Evolutionary conservation across 2,888 invertebrate genomes (phyloP), one percentile per base, ranked within the genome.

Genomic region (Hydriomena furcata): DNA sequence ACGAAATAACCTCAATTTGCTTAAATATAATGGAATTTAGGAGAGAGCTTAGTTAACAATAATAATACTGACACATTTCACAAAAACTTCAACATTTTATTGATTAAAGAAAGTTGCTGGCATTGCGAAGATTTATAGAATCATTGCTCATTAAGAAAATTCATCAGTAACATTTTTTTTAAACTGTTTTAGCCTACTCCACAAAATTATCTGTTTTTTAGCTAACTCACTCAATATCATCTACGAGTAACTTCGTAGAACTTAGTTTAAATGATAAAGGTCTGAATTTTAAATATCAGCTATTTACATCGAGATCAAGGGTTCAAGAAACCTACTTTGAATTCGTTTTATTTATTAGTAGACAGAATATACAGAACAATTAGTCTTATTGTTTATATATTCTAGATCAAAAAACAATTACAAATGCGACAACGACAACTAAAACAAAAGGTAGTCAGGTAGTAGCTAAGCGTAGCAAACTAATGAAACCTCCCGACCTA

Each of bases 361-460:
- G 35, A 28, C 27, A 23, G 4, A 47, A 47, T 21, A 46, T 10
- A 28, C 10, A 24, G 23, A n/a, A n/a, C n/a, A n/a, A n/a, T n/a
- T n/a, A n/a, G n/a, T n/a, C n/a, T n/a, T n/a, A n/a, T n/a, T n/a
- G n/a, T n/a, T n/a, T n/a, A n/a, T n/a, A n/a, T n/a, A n/a, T n/a
- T n/a, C n/a, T n/a, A n/a, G n/a, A n/a, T n/a, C n/a, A n/a, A n/a
- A n/a, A n/a, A n/a, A n/a, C n/a, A n/a, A n/a, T n/a, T n/a, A n/a
- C n/a, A n/a, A n/a, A n/a, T n/a, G n/a, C n/a, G n/a, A n/a, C n/a
- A n/a, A n/a, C n/a, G n/a, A 1, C 42, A 28, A 27, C 7, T 28
- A 20, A 36, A 46, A 32, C 45, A 45, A 46, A 20, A 38, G 38
- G 37, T 30, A 43, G 34, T 10, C 42, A 12, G 17, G 37, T 24